phyloP scores from a whole-genome alignment of 2,888 invertebrate species.

The Melipona beecheii region DNA sequence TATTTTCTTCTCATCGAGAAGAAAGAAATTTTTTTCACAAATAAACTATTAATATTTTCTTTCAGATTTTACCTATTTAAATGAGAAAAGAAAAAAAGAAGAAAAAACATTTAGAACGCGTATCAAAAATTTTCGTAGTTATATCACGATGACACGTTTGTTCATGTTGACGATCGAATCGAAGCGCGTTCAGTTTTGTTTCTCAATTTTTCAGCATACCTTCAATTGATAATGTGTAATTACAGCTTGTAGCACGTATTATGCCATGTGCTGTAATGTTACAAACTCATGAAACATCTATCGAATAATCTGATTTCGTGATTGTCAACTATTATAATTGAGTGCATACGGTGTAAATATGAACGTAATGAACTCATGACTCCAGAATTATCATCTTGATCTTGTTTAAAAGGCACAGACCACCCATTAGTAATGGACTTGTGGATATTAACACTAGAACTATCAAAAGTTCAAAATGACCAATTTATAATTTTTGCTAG shows the following conservation, averaged over 20 bases:
- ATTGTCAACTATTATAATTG: slow-evolving; percentile 19
- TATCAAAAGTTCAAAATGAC: too few species aligned
- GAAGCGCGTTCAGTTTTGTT: not conserved
- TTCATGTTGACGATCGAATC: not conserved
- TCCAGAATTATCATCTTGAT: not conserved
- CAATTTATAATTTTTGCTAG: too few species aligned
- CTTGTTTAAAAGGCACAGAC: not conserved
- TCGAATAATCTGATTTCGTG: slow-evolving; percentile 34
- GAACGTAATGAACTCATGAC: slow-evolving; percentile 3
- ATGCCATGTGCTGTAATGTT: slow-evolving; percentile 8
- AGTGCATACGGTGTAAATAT: slow-evolving; percentile 1
- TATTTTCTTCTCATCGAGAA: not conserved
- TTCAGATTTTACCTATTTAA: not conserved
- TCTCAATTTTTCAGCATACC: not conserved
- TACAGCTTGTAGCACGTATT: not conserved
- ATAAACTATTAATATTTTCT: not conserved
- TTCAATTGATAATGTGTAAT: not conserved
- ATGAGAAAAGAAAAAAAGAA: too few species aligned
- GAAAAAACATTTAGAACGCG: too few species aligned
- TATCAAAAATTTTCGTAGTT: not conserved
- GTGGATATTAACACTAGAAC: too few species aligned
- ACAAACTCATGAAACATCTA: slow-evolving; percentile 5
- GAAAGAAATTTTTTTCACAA: not conserved
- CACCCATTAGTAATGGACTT: not conserved
- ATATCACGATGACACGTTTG: not conserved